A percentile compares a stretch with the other conserved stretches of the same genome.
These are phyloP conservation scores for Pocillopora verrucosa DNA, from an alignment of 64 coral and sea anemone genomes.

Conservation along the genomic window DNA sequence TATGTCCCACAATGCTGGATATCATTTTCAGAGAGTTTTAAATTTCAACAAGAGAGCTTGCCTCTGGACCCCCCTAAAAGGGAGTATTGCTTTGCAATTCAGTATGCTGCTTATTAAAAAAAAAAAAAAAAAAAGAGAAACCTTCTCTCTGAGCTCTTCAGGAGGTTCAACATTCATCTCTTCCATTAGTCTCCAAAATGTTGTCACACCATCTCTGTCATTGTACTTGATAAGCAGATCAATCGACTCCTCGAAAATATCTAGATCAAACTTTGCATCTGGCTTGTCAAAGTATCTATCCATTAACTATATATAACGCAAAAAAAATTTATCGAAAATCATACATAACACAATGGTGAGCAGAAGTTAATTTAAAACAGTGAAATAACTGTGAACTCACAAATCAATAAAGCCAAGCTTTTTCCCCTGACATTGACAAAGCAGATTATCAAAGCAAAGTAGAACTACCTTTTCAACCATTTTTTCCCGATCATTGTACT, in stretches of 20 bases:
- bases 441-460: too few relatives aligned
- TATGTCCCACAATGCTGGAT: too few relatives aligned
- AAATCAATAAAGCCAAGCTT: too few relatives aligned
- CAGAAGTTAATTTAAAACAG: not conserved
- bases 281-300: conserved; percentile 98
- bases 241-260: conserved; percentile 89
- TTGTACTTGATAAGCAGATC: conserved; percentile 96
- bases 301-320: conserved; percentile 75
- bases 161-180: conserved; percentile 89
- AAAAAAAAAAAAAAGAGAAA: not conserved
- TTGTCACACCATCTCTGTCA: conserved; percentile 94
- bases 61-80: too few relatives aligned
- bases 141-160: conserved; percentile 78
- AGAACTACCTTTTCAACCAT: conserved; percentile 84
- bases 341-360: not conserved
- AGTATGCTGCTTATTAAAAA: too few relatives aligned
- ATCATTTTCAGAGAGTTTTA: too few relatives aligned
- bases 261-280: conserved; percentile 76
- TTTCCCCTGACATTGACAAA: too few relatives aligned
- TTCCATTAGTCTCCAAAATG: conserved; percentile 89
- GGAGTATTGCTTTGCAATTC: too few relatives aligned
- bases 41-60: too few relatives aligned
- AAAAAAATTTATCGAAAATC: not conserved
- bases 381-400: too few relatives aligned
- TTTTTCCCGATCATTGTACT: conserved; percentile 74